Evolutionary conservation across 2,113 vertebrate genomes (phyloP).

Genomic region (Apteryx owenii): DNA sequence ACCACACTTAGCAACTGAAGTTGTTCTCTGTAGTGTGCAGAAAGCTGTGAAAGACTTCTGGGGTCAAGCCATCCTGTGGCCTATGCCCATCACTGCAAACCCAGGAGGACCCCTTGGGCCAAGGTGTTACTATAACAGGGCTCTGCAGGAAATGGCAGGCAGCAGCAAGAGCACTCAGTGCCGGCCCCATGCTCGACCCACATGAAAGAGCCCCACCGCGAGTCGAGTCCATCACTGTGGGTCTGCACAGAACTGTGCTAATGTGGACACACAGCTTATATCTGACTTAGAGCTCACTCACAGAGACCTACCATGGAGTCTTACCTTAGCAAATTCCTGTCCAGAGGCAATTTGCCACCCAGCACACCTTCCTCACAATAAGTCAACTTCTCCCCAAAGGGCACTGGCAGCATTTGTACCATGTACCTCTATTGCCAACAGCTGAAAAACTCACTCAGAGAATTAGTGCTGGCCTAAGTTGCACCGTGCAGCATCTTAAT

Average conservation of each 20-base stretch:
- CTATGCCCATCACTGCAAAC: neutral
- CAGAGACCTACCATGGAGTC: neutral
- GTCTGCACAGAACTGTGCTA: neutral
- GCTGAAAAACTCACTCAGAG: neutral
- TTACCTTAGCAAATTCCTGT: neutral
- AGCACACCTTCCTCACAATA: neutral
- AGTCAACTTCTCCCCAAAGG: neutral
- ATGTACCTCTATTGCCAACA: neutral
- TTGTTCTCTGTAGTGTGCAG: neutral
- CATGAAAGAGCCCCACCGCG: neutral
- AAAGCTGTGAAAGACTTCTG: accelerated
- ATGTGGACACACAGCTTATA: accelerated
- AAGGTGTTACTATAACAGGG: neutral
- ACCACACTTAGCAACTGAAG: neutral
- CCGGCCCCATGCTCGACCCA: neutral
- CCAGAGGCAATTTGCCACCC: neutral
- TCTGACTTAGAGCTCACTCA: neutral
- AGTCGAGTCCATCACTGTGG: neutral
- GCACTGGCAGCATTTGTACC: neutral
- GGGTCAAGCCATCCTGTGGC: neutral
- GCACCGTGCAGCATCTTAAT: neutral
- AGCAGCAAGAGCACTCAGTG: neutral
- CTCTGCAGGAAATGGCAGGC: neutral
- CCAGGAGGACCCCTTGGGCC: neutral
- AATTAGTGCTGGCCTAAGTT: neutral